Evolutionary conservation across 2,888 invertebrate genomes (phyloP).

Genomic region (Alsophila aescularia): DNA sequence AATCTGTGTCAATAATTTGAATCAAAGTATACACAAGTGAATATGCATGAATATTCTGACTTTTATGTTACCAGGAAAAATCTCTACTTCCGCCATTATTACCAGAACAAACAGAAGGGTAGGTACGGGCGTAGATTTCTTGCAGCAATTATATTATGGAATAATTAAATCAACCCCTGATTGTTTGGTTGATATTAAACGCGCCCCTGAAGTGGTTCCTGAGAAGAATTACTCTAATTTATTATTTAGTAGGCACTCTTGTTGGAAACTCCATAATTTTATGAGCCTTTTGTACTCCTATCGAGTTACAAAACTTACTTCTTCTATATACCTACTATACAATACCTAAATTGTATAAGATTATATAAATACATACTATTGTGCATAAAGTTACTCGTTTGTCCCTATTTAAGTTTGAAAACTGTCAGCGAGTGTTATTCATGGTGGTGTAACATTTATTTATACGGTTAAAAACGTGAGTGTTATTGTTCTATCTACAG

Average conservation of each 20-base stretch:
- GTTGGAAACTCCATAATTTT: slow-evolving; percentile 18
- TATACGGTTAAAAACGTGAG: too few species aligned
- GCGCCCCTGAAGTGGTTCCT: slow-evolving; percentile 22
- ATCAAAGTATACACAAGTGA: too few species aligned
- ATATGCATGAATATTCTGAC: background rate
- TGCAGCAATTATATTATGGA: slow-evolving; percentile 18
- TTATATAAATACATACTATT: too few species aligned
- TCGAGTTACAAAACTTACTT: background rate
- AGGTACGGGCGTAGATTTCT: slow-evolving; percentile 19
- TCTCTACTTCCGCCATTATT: background rate
- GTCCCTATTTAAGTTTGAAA: too few species aligned
- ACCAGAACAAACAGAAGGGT: slow-evolving; percentile 14
- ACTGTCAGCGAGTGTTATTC: too few species aligned
- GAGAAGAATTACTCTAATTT: slow-evolving; percentile 27
- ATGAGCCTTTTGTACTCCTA: slow-evolving; percentile 14
- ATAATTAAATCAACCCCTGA: slow-evolving; percentile 25
- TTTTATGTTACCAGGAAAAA: slow-evolving; percentile 6
- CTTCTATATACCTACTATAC: too few species aligned
- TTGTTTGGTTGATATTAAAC: slow-evolving; percentile 27
- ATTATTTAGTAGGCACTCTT: slow-evolving; percentile 19
- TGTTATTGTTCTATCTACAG: too few species aligned
- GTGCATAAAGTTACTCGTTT: too few species aligned
- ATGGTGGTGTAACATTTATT: too few species aligned
- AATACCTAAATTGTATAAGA: too few species aligned
- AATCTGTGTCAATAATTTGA: too few species aligned